Evolutionary conservation across 2,113 vertebrate species (phyloP).

Genomic region (Heteronetta atricapilla): DNA sequence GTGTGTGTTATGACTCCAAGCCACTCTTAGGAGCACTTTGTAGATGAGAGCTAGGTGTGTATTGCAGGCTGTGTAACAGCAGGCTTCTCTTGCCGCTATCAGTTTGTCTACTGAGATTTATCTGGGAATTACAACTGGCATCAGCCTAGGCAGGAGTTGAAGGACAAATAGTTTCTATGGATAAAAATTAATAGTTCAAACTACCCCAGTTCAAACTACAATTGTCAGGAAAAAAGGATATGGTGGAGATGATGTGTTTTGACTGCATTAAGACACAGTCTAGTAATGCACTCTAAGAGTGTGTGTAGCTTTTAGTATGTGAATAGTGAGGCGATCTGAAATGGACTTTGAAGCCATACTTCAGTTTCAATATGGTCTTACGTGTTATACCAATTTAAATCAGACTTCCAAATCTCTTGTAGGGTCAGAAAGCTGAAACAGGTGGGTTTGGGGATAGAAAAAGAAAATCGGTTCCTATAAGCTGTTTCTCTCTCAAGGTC

Average conservation of each 20-base stretch:
- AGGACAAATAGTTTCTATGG: background rate
- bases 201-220: too few species aligned
- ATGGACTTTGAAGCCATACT: too few species aligned
- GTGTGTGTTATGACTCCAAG: background rate
- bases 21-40: background rate
- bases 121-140: background rate
- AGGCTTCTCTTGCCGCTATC: background rate
- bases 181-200: background rate
- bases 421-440: background rate
- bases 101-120: background rate
- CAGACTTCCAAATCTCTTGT: background rate
- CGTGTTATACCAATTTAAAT: background rate
- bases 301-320: background rate
- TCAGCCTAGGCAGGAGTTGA: background rate
- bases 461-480: background rate
- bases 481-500: background rate
- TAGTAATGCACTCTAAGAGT: background rate
- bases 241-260: background rate
- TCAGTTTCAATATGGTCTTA: too few species aligned
- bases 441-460: background rate
- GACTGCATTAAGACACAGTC: background rate
- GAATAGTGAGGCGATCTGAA: background rate
- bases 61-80: background rate
- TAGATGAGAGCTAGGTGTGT: background rate
- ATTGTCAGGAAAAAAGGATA: background rate